Evolutionary conservation across 1,140 invertebrate genomes (phyloP).

Genomic region (Heliconius hermathena): DNA sequence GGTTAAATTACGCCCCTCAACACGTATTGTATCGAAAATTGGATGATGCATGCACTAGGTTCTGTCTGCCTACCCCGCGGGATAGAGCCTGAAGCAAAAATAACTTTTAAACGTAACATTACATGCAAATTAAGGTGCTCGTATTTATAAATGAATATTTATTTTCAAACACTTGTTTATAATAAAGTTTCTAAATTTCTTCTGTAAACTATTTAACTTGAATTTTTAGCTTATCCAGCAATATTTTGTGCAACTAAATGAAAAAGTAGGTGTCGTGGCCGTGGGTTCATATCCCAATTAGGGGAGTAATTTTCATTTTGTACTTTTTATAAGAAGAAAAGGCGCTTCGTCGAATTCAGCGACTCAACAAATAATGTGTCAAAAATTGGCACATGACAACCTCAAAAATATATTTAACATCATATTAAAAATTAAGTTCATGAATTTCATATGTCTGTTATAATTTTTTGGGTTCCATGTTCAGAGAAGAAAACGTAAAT

Average conservation of each 20-base stretch:
- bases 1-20: no score
- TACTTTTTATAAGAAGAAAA: no score
- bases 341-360: no score
- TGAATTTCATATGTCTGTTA: background rate
- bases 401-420: no score
- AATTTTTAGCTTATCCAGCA: background rate
- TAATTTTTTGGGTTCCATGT: background rate
- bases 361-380: no score
- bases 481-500: background rate
- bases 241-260: background rate
- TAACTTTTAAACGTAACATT: background rate
- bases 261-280: no score
- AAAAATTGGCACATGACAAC: no score
- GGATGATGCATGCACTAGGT: background rate
- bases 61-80: background rate
- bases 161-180: background rate
- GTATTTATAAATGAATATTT: background rate
- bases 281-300: background rate
- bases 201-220: background rate
- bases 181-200: background rate
- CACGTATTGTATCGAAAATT: no score
- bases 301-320: no score
- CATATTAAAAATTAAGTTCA: background rate
- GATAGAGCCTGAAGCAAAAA: background rate
- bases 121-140: background rate